Conservation (phyloP, 92 coral and sea anemone species). For the Parazoanthus darwini region DNA sequence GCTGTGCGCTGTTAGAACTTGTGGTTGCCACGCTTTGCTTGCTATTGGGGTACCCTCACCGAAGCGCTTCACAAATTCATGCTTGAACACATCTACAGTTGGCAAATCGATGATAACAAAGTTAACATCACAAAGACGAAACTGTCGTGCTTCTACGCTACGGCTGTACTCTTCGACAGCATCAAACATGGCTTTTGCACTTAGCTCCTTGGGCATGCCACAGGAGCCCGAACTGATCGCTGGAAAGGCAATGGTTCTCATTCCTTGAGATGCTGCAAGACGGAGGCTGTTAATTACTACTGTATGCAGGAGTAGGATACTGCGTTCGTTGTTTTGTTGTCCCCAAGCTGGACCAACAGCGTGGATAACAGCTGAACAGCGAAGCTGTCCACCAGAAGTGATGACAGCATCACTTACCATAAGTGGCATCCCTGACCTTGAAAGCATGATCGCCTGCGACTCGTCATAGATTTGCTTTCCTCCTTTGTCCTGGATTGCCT, state of each 20-base stretch:
- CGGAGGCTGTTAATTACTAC: slow-evolving; percentile 59
- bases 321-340: slow-evolving; percentile 26
- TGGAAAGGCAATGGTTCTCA: slow-evolving; percentile 79
- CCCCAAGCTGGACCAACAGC: slow-evolving; percentile 75
- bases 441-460: slow-evolving; percentile 22
- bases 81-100: slow-evolving; percentile 63
- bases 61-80: slow-evolving; percentile 61
- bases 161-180: slow-evolving; percentile 59
- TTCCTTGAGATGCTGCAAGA: slow-evolving; percentile 22
- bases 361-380: slow-evolving; percentile 72
- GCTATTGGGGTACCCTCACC: neutral
- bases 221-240: slow-evolving; percentile 76
- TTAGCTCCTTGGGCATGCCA: slow-evolving; percentile 53
- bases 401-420: slow-evolving; percentile 53
- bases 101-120: slow-evolving; percentile 64
- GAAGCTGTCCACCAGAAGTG: slow-evolving; percentile 64
- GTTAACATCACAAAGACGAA: slow-evolving; percentile 57
- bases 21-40: neutral
- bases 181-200: slow-evolving; percentile 76
- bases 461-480: slow-evolving; percentile 65
- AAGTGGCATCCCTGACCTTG: neutral
- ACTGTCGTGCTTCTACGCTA: neutral
- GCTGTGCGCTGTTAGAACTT: neutral
- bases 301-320: slow-evolving; percentile 37
- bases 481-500: slow-evolving; percentile 82